Conservation (phyloP, 2,888 invertebrate genomes). For the Ditula angustiorana region DNA sequence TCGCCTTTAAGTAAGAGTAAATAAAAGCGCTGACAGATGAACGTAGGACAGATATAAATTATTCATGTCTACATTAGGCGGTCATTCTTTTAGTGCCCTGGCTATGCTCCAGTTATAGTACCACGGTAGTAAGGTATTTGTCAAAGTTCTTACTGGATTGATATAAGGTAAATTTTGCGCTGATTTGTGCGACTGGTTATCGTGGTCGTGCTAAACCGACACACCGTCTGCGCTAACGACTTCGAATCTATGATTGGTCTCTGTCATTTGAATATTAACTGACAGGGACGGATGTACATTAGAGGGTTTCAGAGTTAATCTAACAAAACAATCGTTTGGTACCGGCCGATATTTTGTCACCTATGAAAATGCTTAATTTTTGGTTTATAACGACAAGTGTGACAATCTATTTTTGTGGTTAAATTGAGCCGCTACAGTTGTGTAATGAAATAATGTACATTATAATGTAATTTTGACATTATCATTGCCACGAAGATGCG, state of each 20-base stretch:
- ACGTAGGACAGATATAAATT: background rate
- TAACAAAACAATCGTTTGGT: background rate
- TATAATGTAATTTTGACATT: background rate
- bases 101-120: conserved; percentile 9
- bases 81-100: conserved; percentile 2
- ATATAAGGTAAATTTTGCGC: background rate
- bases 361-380: background rate
- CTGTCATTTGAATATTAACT: conserved; percentile 12
- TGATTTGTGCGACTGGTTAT: background rate
- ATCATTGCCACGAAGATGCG: no score
- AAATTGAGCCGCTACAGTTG: conserved; percentile 11
- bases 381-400: background rate
- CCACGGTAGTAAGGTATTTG: background rate
- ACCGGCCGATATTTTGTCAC: conserved; percentile 1
- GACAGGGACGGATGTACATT: background rate
- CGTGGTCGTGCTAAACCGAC: background rate
- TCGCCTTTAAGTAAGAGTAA: background rate
- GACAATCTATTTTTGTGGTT: conserved; percentile 18
- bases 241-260: conserved; percentile 16
- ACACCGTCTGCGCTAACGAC: conserved; percentile 11
- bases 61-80: conserved; percentile 21
- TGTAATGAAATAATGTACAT: background rate
- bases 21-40: background rate
- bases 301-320: background rate
- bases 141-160: background rate